Base-by-base conservation (phyloP, 2,797 vertebrate species). In the Diplodus sargus region DNA sequence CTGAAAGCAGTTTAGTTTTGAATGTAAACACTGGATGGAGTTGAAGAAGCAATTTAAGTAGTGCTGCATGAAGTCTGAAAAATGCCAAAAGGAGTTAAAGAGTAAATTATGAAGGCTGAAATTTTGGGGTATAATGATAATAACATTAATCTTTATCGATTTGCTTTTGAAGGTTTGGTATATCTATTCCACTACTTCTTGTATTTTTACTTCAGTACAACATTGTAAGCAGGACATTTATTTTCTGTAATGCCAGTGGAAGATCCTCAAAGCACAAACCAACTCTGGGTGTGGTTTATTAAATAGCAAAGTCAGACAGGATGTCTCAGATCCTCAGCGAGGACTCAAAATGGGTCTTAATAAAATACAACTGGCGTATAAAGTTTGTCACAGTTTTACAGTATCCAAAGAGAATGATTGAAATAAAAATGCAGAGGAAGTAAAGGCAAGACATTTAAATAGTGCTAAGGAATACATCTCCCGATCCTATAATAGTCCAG, bases 291-390 rank as follows among this genome's bases (percentile, higher is more conserved):
- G 95, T 95, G 96, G 93, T 98, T 99, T 98, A 98, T 98, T 99
- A 97, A 98, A 98, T 98, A 97, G 95, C 96, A 96, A 95, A 95
- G 93, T 95, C 95, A 96, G 94, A 96, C 94, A 96, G 95, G 94
- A 95, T 89, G 90, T 94, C 93, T 96, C 86, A 92, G 91, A 95
- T 95, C 95, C 93, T 95, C 94, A 93, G 94, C 95, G 93, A 94
- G 94, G 94, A 96, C 94, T 96, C 94, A 95, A 96, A 93, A 96
- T 93, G 92, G 93, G 89, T 96, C 95, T 96, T 97, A 96, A 96
- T 97, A 99, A 99, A 99, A 98, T 98, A 98, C 96, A 97, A 95
- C 95, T 96, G 96, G 95, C 95, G 96, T 97, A 97, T 96, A 97
- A 98, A 97, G 96, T 96, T 95, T 95, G 93, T 97, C 97, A 98